Evolutionary conservation across 2,797 vertebrate genomes (phyloP).

Genomic region (Aphelocoma californica): DNA sequence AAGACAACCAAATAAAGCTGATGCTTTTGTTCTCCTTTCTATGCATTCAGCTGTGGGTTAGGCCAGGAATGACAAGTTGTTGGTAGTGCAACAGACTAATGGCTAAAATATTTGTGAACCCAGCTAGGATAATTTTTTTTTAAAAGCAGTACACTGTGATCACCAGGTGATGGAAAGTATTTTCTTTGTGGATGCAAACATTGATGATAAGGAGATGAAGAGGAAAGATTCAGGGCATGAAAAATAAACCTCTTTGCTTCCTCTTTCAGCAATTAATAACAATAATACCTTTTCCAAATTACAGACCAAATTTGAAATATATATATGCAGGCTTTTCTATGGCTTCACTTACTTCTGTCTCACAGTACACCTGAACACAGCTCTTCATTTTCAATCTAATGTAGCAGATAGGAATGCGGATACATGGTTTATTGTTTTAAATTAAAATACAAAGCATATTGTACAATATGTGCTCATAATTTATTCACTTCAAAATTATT

Average conservation of each 20-base stretch:
- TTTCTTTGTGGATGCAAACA: neutral
- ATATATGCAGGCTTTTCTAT: neutral
- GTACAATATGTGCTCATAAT: neutral
- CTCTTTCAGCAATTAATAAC: conserved; percentile 5
- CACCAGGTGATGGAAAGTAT: conserved; percentile 21
- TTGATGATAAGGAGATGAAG: conserved; percentile 11
- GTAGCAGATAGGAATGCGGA: neutral
- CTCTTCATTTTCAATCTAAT: conserved; percentile 14
- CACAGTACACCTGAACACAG: neutral
- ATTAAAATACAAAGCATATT: conserved; percentile 39
- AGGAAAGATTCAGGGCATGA: conserved; percentile 16
- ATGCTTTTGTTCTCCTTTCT: neutral
- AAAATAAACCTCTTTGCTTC: conserved; percentile 22
- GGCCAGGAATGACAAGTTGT: neutral
- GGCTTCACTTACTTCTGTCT: conserved; percentile 6
- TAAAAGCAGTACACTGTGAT: conserved; percentile 20
- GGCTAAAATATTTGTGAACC: neutral
- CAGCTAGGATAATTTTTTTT: neutral
- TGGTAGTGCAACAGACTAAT: neutral
- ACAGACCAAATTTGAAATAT: neutral
- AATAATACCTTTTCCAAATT: neutral
- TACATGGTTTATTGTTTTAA: neutral
- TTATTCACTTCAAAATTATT: neutral
- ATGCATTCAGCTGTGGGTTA: neutral
- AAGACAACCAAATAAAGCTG: neutral